Percentiles rank a stretch among this genome's conserved stretches.
phyloP scores from a whole-genome alignment of 2,113 vertebrate species.

The Progne subis region DNA sequence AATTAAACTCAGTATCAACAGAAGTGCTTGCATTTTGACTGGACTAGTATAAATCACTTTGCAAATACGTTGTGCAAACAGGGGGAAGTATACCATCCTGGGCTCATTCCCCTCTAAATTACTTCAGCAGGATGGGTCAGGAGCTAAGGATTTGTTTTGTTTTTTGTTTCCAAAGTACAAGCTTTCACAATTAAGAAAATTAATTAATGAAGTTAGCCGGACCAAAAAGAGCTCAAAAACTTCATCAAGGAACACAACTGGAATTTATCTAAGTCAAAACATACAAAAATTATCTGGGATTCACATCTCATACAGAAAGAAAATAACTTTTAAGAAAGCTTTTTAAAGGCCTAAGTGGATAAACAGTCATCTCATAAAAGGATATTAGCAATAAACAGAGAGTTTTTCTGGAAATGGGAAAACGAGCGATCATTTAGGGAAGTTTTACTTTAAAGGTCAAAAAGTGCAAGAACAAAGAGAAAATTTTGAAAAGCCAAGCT shows the following conservation, averaged over 20 bases:
- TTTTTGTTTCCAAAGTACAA: background rate
- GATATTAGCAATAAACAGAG: slow-evolving; percentile 11
- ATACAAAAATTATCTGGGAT: slow-evolving; percentile 22
- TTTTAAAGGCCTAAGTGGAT: slow-evolving; percentile 20
- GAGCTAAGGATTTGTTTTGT: slow-evolving; percentile 24
- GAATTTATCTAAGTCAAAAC: background rate
- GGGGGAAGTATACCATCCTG: slow-evolving; percentile 14
- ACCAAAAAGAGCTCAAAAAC: background rate
- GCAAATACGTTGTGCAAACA: slow-evolving; percentile 61
- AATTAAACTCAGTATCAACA: slow-evolving; percentile 79
- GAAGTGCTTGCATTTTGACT: slow-evolving; percentile 75
- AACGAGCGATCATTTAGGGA: background rate
- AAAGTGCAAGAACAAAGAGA: background rate
- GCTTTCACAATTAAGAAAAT: slow-evolving; percentile 24
- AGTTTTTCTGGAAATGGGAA: background rate
- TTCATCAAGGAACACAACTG: background rate
- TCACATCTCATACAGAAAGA: background rate
- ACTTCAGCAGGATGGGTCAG: slow-evolving; percentile 33
- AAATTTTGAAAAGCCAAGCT: background rate
- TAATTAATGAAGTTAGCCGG: slow-evolving; percentile 20
- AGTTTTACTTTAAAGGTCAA: background rate
- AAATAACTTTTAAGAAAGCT: slow-evolving; percentile 4
- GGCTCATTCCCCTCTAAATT: slow-evolving; percentile 35
- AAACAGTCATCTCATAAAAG: slow-evolving; percentile 48
- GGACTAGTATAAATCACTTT: slow-evolving; percentile 74